phyloP scores from a whole-genome alignment of 1,140 invertebrate species.

The Stratiolaelaps scimitus region DNA sequence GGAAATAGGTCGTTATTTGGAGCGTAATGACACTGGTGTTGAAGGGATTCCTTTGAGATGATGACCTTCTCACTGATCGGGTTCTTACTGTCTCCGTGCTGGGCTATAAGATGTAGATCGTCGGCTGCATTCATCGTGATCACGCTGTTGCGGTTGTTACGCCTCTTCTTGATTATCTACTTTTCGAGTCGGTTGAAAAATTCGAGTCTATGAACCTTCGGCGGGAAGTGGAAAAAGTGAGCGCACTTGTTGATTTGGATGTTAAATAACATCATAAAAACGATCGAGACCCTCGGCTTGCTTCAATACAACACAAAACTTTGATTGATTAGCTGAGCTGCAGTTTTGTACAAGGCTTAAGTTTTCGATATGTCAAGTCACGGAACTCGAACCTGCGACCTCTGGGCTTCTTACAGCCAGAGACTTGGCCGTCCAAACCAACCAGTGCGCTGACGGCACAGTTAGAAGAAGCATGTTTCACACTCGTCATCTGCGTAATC shows the following conservation, averaged over 20 bases:
- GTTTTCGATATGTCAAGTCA: too few relatives aligned
- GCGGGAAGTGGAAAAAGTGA: background rate
- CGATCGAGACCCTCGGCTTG: background rate
- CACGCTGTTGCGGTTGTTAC: background rate
- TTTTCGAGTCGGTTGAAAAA: slow-evolving; percentile 9
- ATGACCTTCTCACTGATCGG: slow-evolving; percentile 35
- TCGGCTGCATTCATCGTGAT: background rate
- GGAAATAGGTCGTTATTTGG: background rate
- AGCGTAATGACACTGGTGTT: background rate
- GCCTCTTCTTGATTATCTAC: background rate
- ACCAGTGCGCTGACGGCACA: too few relatives aligned
- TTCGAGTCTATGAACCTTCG: background rate
- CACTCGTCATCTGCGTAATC: background rate
- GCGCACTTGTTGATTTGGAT: background rate
- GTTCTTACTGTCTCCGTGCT: background rate
- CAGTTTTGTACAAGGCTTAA: too few relatives aligned
- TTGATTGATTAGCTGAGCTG: too few relatives aligned
- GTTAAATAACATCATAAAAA: background rate
- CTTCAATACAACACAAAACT: background rate
- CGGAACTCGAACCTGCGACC: too few relatives aligned
- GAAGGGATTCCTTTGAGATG: background rate
- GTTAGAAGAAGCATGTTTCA: too few relatives aligned
- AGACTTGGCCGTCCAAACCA: too few relatives aligned
- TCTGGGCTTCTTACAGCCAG: too few relatives aligned
- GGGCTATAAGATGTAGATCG: background rate